Conservation (phyloP, 2,113 vertebrate species). For the Baryphthengus martii region DNA sequence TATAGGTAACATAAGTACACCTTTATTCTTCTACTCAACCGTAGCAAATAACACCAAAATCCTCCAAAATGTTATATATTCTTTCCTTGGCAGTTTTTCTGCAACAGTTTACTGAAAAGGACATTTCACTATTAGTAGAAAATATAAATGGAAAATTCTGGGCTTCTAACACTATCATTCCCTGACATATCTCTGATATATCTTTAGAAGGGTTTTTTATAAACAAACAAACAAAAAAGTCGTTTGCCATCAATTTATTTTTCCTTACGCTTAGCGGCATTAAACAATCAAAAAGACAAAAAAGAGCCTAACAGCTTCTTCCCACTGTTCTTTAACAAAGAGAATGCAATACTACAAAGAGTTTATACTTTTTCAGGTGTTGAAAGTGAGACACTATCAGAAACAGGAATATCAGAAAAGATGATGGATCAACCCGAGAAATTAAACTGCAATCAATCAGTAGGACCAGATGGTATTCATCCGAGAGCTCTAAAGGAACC, state of each 20-base stretch:
- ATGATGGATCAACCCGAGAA: conserved; percentile 45
- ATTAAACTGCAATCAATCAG: conserved; percentile 57
- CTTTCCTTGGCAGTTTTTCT: background rate
- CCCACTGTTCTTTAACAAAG: background rate
- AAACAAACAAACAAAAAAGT: background rate
- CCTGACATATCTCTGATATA: background rate
- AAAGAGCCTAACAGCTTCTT: background rate
- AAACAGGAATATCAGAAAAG: conserved; percentile 54
- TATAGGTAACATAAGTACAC: background rate
- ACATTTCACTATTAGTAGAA: background rate
- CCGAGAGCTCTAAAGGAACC: conserved; percentile 53
- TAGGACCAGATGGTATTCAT: conserved; percentile 60
- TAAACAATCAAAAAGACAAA: background rate
- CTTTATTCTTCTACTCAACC: background rate
- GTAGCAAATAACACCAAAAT: background rate
- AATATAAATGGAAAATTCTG: background rate
- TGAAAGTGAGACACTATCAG: background rate
- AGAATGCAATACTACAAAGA: background rate
- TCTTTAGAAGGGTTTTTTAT: background rate
- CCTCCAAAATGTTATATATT: background rate
- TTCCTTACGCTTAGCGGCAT: background rate
- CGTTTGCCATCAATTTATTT: background rate
- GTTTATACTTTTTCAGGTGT: conserved; percentile 30
- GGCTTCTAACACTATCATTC: background rate
- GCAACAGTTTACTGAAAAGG: background rate